Conservation (phyloP, 2,888 invertebrate genomes). For the Synergus gifuensis region DNA sequence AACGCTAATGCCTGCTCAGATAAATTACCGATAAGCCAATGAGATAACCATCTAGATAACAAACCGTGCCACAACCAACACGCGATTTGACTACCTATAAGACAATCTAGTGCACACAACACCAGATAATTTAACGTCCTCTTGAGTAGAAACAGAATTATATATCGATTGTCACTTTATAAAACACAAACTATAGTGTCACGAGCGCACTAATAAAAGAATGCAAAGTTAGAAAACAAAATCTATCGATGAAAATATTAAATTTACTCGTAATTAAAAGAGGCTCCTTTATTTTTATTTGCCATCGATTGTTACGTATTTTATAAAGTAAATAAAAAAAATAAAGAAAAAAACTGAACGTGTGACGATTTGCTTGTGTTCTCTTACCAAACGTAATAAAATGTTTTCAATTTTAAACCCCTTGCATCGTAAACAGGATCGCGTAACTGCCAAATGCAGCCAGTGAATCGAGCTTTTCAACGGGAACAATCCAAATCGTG, state of each 20-base stretch:
- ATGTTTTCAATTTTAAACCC: conserved; percentile 30
- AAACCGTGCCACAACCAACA: conserved; percentile 65
- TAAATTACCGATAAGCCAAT: conserved; percentile 77
- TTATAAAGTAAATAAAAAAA: not conserved
- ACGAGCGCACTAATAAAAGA: not conserved
- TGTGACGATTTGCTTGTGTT: not conserved
- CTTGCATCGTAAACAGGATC: conserved; percentile 9
- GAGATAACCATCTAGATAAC: conserved; percentile 76
- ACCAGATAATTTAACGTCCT: conserved; percentile 24
- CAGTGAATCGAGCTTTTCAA: conserved; percentile 53
- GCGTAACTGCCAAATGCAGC: conserved; percentile 46
- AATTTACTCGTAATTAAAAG: too few relatives aligned
- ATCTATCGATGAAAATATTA: not conserved
- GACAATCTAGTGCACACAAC: conserved; percentile 25
- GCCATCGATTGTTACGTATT: too few relatives aligned
- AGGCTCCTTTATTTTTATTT: too few relatives aligned
- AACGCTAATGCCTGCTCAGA: conserved; percentile 78
- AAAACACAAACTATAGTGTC: not conserved
- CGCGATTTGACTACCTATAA: conserved; percentile 60
- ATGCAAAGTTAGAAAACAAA: not conserved
- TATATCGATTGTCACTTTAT: conserved; percentile 22
- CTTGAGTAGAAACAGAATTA: not conserved
- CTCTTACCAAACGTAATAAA: not conserved
- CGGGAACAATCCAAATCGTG: conserved; percentile 58
- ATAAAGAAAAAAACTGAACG: not conserved